Evolutionary conservation across 2,888 invertebrate genomes (phyloP).

Genomic region (Heliconius cydno): DNA sequence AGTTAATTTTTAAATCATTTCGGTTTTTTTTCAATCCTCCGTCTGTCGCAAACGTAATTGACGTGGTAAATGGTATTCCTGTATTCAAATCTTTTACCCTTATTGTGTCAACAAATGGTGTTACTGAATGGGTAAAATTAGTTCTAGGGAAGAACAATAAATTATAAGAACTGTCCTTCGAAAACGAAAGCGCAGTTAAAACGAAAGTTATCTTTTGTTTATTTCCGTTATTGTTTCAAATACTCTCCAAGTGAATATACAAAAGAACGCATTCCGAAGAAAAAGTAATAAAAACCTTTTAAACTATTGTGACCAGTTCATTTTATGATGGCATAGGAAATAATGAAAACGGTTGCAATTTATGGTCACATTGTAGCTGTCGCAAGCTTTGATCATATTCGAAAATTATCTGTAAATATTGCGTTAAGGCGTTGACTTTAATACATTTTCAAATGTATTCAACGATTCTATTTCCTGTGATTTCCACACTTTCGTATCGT

Average conservation of each 20-base stretch:
- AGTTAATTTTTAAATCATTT: too few species aligned
- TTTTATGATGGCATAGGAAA: slow-evolving; percentile 29
- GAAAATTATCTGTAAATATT: slow-evolving; percentile 32
- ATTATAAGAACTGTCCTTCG: slow-evolving; percentile 51
- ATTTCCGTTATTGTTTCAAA: slow-evolving; percentile 45
- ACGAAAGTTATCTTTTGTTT: slow-evolving; percentile 58
- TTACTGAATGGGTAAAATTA: slow-evolving; percentile 53
- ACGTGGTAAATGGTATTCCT: slow-evolving; percentile 31
- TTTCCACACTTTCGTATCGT: slow-evolving; percentile 43
- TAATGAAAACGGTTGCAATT: slow-evolving; percentile 42
- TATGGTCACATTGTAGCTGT: slow-evolving; percentile 30
- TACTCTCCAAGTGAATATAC: not conserved
- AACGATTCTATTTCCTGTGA: slow-evolving; percentile 44
- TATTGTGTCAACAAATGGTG: slow-evolving; percentile 51
- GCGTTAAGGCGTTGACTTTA: slow-evolving; percentile 14
- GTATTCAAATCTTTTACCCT: slow-evolving; percentile 33
- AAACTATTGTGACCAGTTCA: not conserved
- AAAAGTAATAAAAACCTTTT: slow-evolving; percentile 11
- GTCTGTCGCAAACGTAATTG: too few species aligned
- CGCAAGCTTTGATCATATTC: slow-evolving; percentile 11
- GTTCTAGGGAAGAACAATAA: slow-evolving; percentile 54
- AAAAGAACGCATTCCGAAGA: not conserved
- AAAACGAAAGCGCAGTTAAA: slow-evolving; percentile 60
- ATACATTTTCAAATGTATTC: slow-evolving; percentile 43
- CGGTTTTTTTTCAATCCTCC: too few species aligned